A percentile compares a stretch with the other conserved stretches of the same genome.
Evolutionary conservation across 2,113 vertebrate species (phyloP).

Genomic region (Siphamia tubifer): DNA sequence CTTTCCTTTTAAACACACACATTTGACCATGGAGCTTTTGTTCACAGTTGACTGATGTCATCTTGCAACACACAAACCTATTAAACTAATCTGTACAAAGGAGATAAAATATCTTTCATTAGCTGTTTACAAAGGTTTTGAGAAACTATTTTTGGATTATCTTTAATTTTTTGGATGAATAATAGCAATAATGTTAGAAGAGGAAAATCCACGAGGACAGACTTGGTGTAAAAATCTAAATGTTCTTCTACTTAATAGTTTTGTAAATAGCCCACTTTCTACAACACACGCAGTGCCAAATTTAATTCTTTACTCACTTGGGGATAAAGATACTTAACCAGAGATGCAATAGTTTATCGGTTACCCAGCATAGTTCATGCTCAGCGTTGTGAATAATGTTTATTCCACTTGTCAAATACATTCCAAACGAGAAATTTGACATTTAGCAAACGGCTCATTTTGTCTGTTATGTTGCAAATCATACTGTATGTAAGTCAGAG

Average conservation of each 20-base stretch:
- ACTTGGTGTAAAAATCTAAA: conserved; percentile 27
- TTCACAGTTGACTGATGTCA: conserved; percentile 23
- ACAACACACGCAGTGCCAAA: conserved; percentile 40
- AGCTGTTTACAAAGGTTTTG: conserved; percentile 61
- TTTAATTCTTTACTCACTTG: conserved; percentile 14
- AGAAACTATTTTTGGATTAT: conserved; percentile 53
- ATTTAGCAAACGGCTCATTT: conserved; percentile 6
- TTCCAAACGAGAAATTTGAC: conserved; percentile 32
- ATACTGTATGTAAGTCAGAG: conserved; percentile 33
- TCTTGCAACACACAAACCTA: conserved; percentile 17
- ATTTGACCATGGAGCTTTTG: conserved; percentile 24
- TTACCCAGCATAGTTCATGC: conserved; percentile 9
- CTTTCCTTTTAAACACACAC: conserved; percentile 17
- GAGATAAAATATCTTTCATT: conserved; percentile 12
- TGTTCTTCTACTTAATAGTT: conserved; percentile 16
- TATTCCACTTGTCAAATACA: conserved; percentile 28
- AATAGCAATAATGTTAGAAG: conserved; percentile 39
- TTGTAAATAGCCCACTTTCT: conserved; percentile 32
- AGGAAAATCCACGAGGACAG: conserved; percentile 4
- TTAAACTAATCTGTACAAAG: conserved; percentile 48
- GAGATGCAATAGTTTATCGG: conserved; percentile 27
- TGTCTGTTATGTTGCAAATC: conserved; percentile 30
- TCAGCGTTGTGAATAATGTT: conserved; percentile 37
- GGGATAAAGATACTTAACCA: conserved; percentile 10
- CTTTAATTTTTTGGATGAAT: conserved; percentile 65